Percentiles rank a stretch among this genome's conserved stretches.
These are phyloP conservation scores for Strigops habroptila DNA, from an alignment of 2,113 vertebrate genomes.

Conservation along the genomic window DNA sequence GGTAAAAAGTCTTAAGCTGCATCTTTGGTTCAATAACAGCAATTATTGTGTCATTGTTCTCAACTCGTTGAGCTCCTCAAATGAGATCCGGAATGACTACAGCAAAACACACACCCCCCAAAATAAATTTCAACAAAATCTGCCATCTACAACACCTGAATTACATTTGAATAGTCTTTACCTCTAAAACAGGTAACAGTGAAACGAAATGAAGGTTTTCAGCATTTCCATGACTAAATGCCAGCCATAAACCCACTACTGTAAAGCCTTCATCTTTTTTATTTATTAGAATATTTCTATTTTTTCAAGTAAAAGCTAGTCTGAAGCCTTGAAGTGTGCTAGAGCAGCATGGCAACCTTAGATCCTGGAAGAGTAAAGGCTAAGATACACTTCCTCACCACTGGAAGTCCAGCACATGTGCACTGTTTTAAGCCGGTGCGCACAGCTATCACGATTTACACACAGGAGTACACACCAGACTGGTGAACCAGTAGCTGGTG, in stretches of 20 bases:
- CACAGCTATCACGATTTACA: background rate
- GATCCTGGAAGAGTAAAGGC: background rate
- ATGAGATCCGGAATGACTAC: background rate
- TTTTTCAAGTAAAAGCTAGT: background rate
- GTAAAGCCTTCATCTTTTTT: background rate
- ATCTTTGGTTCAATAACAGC: background rate
- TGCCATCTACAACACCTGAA: background rate
- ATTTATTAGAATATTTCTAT: background rate
- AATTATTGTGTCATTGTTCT: background rate
- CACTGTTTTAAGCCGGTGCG: background rate
- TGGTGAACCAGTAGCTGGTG: background rate
- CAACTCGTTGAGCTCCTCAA: background rate
- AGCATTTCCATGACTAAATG: background rate
- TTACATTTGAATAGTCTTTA: background rate
- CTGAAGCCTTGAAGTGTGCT: background rate
- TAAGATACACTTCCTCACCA: background rate
- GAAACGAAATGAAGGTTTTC: background rate
- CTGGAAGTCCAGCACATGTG: accelerated
- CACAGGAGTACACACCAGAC: background rate
- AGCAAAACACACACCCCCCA: background rate
- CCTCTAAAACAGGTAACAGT: background rate
- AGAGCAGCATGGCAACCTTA: background rate
- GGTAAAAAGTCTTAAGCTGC: conserved; percentile 27
- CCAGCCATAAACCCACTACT: background rate
- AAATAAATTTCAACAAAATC: background rate